phyloP scores from a whole-genome alignment of 92 coral and sea anemone species.

The Blastomussa wellsi region DNA sequence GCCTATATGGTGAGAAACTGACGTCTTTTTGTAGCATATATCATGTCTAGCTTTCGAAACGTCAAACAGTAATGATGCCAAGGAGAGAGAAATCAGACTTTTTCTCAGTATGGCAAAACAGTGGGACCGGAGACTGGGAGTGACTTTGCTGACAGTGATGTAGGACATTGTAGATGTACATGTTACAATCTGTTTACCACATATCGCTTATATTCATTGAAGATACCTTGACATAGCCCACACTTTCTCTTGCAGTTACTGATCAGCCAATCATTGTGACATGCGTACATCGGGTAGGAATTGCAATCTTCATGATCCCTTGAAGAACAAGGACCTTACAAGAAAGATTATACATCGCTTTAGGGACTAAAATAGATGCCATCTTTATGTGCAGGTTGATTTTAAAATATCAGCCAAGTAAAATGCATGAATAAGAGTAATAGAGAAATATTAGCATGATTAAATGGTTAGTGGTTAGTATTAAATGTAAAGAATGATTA shows the following conservation, averaged over 20 bases:
- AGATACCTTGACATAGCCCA: conserved; percentile 70
- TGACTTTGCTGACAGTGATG: too few relatives aligned
- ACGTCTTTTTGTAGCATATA: too few relatives aligned
- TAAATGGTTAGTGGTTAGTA: neutral
- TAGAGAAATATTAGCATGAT: neutral
- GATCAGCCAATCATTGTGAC: conserved; percentile 58
- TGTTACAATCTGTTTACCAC: too few relatives aligned
- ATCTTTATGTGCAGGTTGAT: neutral
- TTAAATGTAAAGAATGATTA: conserved; percentile 6
- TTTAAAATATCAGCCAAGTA: too few relatives aligned
- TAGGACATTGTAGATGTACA: too few relatives aligned
- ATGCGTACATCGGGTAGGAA: conserved; percentile 55
- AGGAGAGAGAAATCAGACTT: too few relatives aligned
- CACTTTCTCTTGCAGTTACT: conserved; percentile 76
- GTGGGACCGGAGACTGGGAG: too few relatives aligned
- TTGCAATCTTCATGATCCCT: conserved; percentile 69
- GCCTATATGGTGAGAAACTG: too few relatives aligned
- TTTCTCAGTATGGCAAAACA: neutral
- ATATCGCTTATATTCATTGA: too few relatives aligned
- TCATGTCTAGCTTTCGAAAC: too few relatives aligned
- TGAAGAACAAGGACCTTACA: conserved; percentile 51
- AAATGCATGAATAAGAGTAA: neutral
- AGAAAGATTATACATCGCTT: neutral
- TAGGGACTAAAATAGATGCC: neutral
- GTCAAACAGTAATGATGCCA: too few relatives aligned